These are phyloP conservation scores for Cercocebus atys DNA, from an alignment of 2,113 vertebrate genomes.

Conservation along the genomic window DNA sequence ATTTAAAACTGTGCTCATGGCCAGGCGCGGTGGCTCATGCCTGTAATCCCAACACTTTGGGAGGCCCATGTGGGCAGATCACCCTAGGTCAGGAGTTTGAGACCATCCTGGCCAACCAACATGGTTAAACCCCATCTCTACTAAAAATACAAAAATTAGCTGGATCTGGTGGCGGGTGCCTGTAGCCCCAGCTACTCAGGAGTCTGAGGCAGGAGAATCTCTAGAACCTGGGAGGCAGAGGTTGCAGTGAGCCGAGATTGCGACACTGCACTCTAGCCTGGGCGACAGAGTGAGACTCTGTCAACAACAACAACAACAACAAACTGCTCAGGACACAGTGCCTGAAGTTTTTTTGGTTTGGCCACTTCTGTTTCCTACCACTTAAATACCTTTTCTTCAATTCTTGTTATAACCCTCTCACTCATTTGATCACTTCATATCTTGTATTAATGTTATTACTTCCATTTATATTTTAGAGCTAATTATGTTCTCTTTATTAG, in stretches of 20 bases:
- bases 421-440: background rate
- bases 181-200: background rate
- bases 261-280: background rate
- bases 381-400: background rate
- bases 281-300: background rate
- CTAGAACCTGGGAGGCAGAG: background rate
- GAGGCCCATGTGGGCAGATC: background rate
- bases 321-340: background rate
- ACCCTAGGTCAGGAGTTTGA: background rate
- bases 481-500: background rate
- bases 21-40: background rate
- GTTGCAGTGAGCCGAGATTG: background rate
- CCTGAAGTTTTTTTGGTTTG: background rate
- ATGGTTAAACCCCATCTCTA: too few species aligned
- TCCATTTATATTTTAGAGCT: constrained; percentile 13
- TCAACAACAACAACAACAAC: background rate
- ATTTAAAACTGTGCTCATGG: background rate
- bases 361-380: background rate
- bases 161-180: background rate
- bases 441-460: background rate
- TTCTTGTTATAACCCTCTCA: background rate
- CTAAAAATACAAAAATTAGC: background rate
- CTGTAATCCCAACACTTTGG: background rate
- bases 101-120: background rate
- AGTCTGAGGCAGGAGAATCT: background rate